A percentile compares a stretch with the other conserved stretches of the same genome.
phyloP scores from a whole-genome alignment of 2,797 vertebrate genomes.

The Gallirallus australis region DNA sequence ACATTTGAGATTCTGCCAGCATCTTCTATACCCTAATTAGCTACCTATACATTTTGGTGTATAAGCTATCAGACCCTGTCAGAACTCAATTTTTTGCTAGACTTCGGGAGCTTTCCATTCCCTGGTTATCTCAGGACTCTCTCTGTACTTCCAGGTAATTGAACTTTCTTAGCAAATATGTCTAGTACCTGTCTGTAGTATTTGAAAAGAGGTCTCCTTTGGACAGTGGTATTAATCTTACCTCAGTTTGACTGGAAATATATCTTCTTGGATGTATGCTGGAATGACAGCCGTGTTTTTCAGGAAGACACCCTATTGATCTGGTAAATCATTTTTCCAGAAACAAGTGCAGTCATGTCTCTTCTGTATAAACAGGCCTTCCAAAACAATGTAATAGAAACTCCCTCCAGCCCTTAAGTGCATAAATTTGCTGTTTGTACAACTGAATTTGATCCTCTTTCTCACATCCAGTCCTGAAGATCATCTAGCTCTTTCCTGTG shows the following conservation, averaged over 20 bases:
- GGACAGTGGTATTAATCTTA: conserved; percentile 23
- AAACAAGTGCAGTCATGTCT: not conserved
- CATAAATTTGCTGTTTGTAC: conserved; percentile 19
- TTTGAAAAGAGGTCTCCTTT: conserved; percentile 28
- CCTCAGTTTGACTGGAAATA: conserved; percentile 23
- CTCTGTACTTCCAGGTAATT: not conserved
- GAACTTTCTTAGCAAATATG: not conserved
- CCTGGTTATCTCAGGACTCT: not conserved
- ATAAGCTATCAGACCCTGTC: not conserved
- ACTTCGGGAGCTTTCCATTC: not conserved
- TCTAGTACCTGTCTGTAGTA: not conserved
- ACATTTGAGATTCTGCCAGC: not conserved
- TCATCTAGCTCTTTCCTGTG: not conserved
- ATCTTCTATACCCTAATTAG: not conserved
- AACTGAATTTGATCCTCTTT: conserved; percentile 13
- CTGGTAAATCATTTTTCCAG: conserved; percentile 31
- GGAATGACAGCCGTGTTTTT: conserved; percentile 28
- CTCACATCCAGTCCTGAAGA: not conserved
- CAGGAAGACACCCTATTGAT: conserved; percentile 51
- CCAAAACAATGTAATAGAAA: not conserved
- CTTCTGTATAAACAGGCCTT: not conserved
- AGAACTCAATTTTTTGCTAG: not conserved
- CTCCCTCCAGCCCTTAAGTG: conserved; percentile 42
- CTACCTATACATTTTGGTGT: not conserved
- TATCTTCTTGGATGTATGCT: not conserved